Evolutionary conservation across 2,113 vertebrate genomes (phyloP), one percentile per base, ranked within the genome.

Genomic region (Chlorodrepanis virens): DNA sequence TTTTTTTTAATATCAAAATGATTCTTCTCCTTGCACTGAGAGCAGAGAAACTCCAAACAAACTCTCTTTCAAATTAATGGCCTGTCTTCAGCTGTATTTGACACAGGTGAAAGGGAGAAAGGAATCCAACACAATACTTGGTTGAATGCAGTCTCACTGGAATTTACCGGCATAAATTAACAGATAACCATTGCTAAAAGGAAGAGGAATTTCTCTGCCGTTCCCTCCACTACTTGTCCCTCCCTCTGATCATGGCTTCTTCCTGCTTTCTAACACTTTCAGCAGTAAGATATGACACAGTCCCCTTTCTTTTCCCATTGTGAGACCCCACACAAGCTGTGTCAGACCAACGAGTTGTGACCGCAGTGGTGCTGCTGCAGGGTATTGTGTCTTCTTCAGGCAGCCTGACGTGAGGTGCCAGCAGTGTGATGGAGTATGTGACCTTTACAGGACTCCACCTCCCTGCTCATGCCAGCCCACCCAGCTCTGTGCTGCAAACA

Each of bases 401-500:
- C 98, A 10, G 98, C 98, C 1, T 87, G 98, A 47, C 95, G 96
- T 7, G 98, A 99, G 18, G 98, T 98, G 83, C 98, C 98, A 67
- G 98, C 98, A 86, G 98, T 97, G 93, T 97, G 98, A 96, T 98
- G 98, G 98, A 98, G 98, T 88, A 98, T 98, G 98, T 97, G 97
- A 89, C 98, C 98, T 98, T 99, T 98, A 94, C 98, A 96, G 99
- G 97, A 80, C 98, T 99, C 98, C 98, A 98, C 88, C 98, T 98
- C 92, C 98, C 98, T 47, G 98, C 98, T 47, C 98, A 98, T 0
- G 96, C 98, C 95, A 99, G 98, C 89, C 98, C 98, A 45, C 97
- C 97, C 98, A 99, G 98, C 97, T 99, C 99, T 86, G 98, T 97
- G 50, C 50, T 99, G 98, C 98, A 98, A 96, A 99, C 98, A 20